These are phyloP conservation scores for Tetranychus truncatus DNA, from an alignment of 2,888 invertebrate genomes.

Conservation along the genomic window DNA sequence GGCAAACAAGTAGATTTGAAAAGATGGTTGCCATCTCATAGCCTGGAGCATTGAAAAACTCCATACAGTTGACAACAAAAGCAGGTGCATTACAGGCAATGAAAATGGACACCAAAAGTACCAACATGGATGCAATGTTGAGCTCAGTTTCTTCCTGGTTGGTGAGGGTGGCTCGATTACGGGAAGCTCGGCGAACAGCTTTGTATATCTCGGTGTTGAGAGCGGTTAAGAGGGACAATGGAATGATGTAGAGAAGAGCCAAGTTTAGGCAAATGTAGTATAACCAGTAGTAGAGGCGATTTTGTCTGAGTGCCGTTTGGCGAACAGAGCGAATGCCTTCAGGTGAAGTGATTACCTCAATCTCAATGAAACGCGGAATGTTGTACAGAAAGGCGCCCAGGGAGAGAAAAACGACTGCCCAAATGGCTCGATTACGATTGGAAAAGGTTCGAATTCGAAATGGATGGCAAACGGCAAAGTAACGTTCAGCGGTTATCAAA, in stretches of 20 bases:
- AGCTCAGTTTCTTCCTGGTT: conserved; percentile 59
- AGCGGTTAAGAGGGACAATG: conserved; percentile 66
- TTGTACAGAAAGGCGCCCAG: conserved; percentile 68
- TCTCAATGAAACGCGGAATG: conserved; percentile 45
- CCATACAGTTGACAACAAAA: conserved; percentile 63
- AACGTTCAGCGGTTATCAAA: conserved; percentile 57
- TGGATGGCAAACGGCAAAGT: conserved; percentile 59
- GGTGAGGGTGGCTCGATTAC: conserved; percentile 70
- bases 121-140: conserved; percentile 35
- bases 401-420: conserved; percentile 63
- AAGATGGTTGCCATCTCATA: conserved; percentile 49
- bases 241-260: conserved; percentile 78
- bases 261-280: conserved; percentile 90
- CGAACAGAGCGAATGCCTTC: conserved; percentile 29
- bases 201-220: conserved; percentile 76
- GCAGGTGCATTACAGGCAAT: conserved; percentile 77
- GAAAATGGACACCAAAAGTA: conserved; percentile 83
- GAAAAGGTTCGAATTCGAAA: conserved; percentile 70
- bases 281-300: conserved; percentile 50
- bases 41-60: conserved; percentile 33
- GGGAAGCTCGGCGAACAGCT: conserved; percentile 71
- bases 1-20: conserved; percentile 78
- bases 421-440: conserved; percentile 64
- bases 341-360: conserved; percentile 26
- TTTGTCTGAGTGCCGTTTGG: conserved; percentile 48